These are phyloP conservation scores for Prunella himalayana DNA, from an alignment of 2,113 vertebrate species.

Conservation along the genomic window DNA sequence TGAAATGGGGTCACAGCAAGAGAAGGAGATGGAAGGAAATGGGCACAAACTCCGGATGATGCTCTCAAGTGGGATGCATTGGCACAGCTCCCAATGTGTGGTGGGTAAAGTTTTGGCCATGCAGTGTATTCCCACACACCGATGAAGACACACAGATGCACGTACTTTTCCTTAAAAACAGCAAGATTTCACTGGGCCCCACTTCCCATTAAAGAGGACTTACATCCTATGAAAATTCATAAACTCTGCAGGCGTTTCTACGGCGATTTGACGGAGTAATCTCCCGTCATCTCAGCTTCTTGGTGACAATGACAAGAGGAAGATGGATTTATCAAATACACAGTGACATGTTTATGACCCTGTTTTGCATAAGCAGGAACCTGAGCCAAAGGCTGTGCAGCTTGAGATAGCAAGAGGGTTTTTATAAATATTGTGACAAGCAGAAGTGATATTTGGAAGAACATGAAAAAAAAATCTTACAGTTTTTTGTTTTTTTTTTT, in stretches of 20 bases:
- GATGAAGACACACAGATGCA: not conserved
- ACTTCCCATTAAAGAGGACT: slow-evolving; percentile 63
- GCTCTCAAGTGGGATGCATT: not conserved
- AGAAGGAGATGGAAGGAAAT: not conserved
- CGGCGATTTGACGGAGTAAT: slow-evolving; percentile 66
- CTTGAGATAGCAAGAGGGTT: slow-evolving; percentile 58
- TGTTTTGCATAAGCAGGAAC: slow-evolving; percentile 68
- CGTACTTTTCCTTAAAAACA: not conserved
- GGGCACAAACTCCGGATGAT: not conserved
- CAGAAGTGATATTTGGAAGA: slow-evolving; percentile 66
- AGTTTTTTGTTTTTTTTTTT: not conserved
- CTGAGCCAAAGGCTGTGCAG: slow-evolving; percentile 61
- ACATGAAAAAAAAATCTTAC: slow-evolving; percentile 25
- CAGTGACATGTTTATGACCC: slow-evolving; percentile 68
- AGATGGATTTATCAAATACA: slow-evolving; percentile 76
- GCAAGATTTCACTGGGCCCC: slow-evolving; percentile 9
- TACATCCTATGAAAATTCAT: slow-evolving; percentile 67
- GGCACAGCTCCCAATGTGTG: not conserved
- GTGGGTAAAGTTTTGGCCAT: not conserved
- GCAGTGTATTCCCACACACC: not conserved
- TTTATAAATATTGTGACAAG: slow-evolving; percentile 70
- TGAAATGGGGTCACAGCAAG: not conserved
- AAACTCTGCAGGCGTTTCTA: slow-evolving; percentile 67
- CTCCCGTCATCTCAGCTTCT: slow-evolving; percentile 68
- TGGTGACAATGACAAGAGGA: slow-evolving; percentile 72